phyloP scores from a whole-genome alignment of 2,888 invertebrate genomes.

The Eutolmus rufibarbis region DNA sequence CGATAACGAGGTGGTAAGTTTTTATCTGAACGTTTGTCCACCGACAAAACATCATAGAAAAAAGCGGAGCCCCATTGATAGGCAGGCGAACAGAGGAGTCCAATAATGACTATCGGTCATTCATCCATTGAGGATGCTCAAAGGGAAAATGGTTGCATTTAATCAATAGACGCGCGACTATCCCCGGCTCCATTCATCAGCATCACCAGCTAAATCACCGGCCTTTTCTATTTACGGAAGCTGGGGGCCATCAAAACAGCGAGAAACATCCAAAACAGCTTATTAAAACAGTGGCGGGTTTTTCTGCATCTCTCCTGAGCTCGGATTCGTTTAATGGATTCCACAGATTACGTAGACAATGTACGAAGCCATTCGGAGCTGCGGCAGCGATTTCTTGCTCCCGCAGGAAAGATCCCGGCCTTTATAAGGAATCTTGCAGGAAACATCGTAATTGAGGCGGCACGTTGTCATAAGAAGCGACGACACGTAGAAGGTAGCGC shows the following conservation, averaged over 20 bases:
- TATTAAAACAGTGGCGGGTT: background rate
- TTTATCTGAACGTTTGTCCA: background rate
- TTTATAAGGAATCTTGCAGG: background rate
- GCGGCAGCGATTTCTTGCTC: background rate
- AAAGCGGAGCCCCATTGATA: background rate
- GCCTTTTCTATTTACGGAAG: constrained; percentile 13
- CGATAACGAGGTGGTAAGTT: background rate
- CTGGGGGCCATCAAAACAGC: constrained; percentile 1
- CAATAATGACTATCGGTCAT: constrained; percentile 1
- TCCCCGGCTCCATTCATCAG: constrained; percentile 7
- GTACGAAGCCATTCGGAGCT: background rate
- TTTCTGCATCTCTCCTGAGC: background rate
- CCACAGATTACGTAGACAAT: background rate
- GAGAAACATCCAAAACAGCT: constrained; percentile 5
- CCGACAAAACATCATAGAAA: background rate
- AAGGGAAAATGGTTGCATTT: background rate
- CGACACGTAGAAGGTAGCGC: background rate
- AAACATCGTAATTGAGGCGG: background rate
- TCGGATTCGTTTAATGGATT: background rate
- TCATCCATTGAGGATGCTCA: constrained; percentile 15
- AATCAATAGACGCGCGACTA: background rate
- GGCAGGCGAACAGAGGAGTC: background rate
- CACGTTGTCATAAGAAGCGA: background rate
- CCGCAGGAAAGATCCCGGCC: background rate
- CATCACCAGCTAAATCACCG: background rate